phyloP scores from a whole-genome alignment of 2,797 vertebrate genomes.

The Basileuterus tristriatus region DNA sequence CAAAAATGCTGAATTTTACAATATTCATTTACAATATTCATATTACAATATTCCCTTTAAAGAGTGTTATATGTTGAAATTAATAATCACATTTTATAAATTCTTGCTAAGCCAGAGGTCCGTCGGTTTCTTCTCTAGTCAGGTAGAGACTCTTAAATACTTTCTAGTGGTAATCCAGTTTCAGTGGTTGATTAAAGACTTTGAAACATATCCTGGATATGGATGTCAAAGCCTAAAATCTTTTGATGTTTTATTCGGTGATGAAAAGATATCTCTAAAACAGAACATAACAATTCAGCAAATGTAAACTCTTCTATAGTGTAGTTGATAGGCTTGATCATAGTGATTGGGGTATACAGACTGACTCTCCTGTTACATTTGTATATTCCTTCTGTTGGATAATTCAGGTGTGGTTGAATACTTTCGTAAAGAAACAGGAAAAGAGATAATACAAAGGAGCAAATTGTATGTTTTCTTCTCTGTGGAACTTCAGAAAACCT shows the following conservation, averaged over 20 bases:
- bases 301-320: constrained; percentile 28
- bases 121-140: neutral
- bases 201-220: constrained; percentile 43
- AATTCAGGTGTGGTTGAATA: neutral
- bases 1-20: neutral
- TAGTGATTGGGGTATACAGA: neutral
- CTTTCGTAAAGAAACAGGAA: neutral
- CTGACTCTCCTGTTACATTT: constrained; percentile 20
- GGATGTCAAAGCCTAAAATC: constrained; percentile 49
- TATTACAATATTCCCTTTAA: neutral
- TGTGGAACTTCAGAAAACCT: neutral
- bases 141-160: neutral
- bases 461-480: neutral
- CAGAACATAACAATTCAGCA: constrained; percentile 56
- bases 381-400: neutral
- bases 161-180: constrained; percentile 60
- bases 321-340: constrained; percentile 50
- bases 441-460: neutral
- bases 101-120: constrained; percentile 25
- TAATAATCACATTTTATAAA: constrained; percentile 33
- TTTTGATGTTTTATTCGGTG: constrained; percentile 58
- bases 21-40: too few relatives aligned
- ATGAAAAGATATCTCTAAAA: constrained; percentile 57
- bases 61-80: constrained; percentile 13
- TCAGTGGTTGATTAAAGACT: constrained; percentile 59